Percentiles rank a stretch among this genome's conserved stretches.
Conservation (phyloP, 2,888 invertebrate genomes). For the Phalera bucephala region DNA sequence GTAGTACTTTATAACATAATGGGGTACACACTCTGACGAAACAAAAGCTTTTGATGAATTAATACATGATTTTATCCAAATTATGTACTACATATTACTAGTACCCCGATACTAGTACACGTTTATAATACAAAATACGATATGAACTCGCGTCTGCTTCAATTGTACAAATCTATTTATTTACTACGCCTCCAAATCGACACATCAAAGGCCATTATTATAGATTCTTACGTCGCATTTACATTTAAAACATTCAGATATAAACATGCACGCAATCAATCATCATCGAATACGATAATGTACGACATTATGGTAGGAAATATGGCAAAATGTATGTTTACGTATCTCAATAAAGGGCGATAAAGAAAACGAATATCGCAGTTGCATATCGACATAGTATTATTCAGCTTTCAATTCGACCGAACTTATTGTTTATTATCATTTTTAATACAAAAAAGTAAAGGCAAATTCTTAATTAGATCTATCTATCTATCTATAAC, state of each 20-base stretch:
- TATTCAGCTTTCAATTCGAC: neutral
- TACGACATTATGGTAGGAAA: constrained; percentile 2
- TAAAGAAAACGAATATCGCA: neutral
- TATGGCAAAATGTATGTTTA: neutral
- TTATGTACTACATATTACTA: too few relatives aligned
- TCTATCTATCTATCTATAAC: too few relatives aligned
- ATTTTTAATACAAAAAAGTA: too few relatives aligned
- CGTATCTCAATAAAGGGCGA: constrained; percentile 1
- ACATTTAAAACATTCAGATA: constrained; percentile 12
- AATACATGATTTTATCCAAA: too few relatives aligned
- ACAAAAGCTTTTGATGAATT: too few relatives aligned
- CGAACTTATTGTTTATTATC: neutral
- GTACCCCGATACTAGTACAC: too few relatives aligned
- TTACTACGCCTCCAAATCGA: constrained; percentile 20
- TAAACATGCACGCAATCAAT: constrained; percentile 1
- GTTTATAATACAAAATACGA: constrained; percentile 22
- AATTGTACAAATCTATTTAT: constrained; percentile 30
- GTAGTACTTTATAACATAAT: too few relatives aligned
- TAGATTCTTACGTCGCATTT: constrained; percentile 11
- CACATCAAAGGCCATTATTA: constrained; percentile 14
- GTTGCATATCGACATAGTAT: neutral
- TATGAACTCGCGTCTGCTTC: constrained; percentile 22
- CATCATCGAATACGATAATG: constrained; percentile 1
- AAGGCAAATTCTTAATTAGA: too few relatives aligned
- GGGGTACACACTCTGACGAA: too few relatives aligned